These are phyloP conservation scores for Athalia circularis DNA, from an alignment of 2,888 invertebrate genomes.

Conservation along the genomic window DNA sequence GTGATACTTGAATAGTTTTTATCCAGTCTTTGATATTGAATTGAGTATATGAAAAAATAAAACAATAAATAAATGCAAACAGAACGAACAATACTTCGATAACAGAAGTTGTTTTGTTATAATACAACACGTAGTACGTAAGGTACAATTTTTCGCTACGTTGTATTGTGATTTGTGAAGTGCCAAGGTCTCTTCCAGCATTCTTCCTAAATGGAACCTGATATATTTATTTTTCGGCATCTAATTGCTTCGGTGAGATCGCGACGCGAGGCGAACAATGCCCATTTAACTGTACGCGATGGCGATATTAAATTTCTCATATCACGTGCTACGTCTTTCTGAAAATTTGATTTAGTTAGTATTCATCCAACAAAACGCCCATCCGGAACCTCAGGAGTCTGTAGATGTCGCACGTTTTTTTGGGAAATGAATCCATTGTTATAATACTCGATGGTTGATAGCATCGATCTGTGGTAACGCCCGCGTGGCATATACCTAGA, in stretches of 20 bases:
- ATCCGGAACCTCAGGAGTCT: not conserved
- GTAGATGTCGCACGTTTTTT: too few relatives aligned
- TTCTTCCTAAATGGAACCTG: not conserved
- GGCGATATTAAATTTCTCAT: not conserved
- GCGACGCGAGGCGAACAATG: not conserved
- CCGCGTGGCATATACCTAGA: not conserved
- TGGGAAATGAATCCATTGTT: too few relatives aligned
- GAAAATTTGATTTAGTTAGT: not conserved
- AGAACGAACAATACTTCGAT: too few relatives aligned
- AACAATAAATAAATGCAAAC: not conserved
- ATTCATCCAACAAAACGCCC: not conserved
- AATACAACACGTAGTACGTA: not conserved
- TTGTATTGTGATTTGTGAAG: not conserved
- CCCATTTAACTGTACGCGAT: not conserved
- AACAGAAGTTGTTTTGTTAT: not conserved
- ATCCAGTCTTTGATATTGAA: not conserved
- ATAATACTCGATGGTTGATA: not conserved
- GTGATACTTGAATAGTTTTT: not conserved
- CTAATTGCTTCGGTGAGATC: not conserved
- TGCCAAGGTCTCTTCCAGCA: not conserved
- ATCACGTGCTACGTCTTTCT: not conserved
- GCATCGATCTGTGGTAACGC: not conserved
- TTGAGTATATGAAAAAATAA: not conserved
- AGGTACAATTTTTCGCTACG: not conserved
- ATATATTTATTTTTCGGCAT: slow-evolving; percentile 12